Percentiles rank a stretch among this genome's conserved stretches.
Conservation (phyloP, 2,888 invertebrate genomes). For the Elegia similella region DNA sequence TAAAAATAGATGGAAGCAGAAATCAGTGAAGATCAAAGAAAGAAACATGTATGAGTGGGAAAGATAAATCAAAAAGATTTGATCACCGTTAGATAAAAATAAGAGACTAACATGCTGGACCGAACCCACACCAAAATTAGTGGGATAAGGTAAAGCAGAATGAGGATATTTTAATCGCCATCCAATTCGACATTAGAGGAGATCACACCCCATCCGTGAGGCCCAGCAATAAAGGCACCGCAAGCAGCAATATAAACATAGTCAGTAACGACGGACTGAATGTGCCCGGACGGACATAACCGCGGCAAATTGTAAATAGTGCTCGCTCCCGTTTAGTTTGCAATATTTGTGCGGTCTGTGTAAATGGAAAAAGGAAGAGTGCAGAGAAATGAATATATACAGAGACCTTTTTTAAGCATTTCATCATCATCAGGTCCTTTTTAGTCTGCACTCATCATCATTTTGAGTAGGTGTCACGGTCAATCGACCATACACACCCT, state of each 20-base stretch:
- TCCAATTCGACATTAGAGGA: conserved; percentile 12
- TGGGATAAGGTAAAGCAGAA: too few relatives aligned
- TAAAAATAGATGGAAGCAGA: too few relatives aligned
- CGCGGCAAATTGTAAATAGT: conserved; percentile 75
- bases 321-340: conserved; percentile 74
- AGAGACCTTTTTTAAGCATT: background rate
- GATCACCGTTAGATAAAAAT: too few relatives aligned
- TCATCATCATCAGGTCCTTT: too few relatives aligned
- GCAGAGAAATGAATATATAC: conserved; percentile 38
- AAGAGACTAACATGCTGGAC: too few relatives aligned
- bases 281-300: conserved; percentile 67
- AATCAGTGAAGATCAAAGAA: too few relatives aligned
- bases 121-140: too few relatives aligned
- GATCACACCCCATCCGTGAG: conserved; percentile 28
- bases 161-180: conserved; percentile 12
- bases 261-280: conserved; percentile 63
- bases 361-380: conserved; percentile 71
- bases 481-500: too few relatives aligned
- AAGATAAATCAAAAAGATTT: too few relatives aligned
- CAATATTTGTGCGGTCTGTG: conserved; percentile 78
- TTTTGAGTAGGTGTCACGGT: too few relatives aligned
- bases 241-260: conserved; percentile 66
- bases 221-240: conserved; percentile 44
- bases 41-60: too few relatives aligned
- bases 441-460: too few relatives aligned